Percentiles rank a stretch among this genome's conserved stretches.
These are phyloP conservation scores for Cepaea hortensis DNA, from an alignment of 2,888 invertebrate species.

Conservation along the genomic window DNA sequence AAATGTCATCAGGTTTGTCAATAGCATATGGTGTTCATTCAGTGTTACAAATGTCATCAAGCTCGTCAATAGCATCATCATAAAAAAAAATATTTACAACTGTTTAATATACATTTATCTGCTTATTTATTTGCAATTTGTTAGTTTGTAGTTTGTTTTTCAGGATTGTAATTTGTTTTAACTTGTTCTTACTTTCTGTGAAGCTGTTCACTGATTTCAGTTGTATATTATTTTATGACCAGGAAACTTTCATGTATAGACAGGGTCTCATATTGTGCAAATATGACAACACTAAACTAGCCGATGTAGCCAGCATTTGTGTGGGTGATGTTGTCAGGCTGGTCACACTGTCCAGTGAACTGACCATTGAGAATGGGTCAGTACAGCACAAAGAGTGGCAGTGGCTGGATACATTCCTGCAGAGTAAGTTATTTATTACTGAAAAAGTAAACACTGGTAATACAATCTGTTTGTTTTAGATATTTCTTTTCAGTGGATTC, in stretches of 20 bases:
- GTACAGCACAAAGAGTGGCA: conserved; percentile 25
- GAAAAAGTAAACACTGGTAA: no score
- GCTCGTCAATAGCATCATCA: no score
- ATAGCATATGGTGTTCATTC: no score
- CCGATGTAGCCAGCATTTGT: background rate
- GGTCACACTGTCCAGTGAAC: conserved; percentile 3
- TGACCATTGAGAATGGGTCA: background rate
- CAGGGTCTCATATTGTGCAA: conserved; percentile 20
- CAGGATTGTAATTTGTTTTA: no score
- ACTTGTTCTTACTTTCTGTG: background rate
- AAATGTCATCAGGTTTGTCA: no score
- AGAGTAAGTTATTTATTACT: conserved; percentile 8
- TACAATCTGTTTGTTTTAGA: no score
- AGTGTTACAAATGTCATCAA: no score
- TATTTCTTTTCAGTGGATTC: no score
- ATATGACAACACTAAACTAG: background rate
- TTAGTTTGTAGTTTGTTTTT: no score
- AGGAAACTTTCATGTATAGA: background rate
- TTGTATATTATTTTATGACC: background rate
- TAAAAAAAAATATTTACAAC: no score
- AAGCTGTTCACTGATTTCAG: background rate
- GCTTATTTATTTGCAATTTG: no score
- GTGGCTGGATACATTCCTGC: conserved; percentile 35
- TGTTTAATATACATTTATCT: no score
- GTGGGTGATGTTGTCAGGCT: conserved; percentile 30